Base-by-base conservation (phyloP, 1,140 invertebrate species). In the Pseudomyrmex cubaensis region DNA sequence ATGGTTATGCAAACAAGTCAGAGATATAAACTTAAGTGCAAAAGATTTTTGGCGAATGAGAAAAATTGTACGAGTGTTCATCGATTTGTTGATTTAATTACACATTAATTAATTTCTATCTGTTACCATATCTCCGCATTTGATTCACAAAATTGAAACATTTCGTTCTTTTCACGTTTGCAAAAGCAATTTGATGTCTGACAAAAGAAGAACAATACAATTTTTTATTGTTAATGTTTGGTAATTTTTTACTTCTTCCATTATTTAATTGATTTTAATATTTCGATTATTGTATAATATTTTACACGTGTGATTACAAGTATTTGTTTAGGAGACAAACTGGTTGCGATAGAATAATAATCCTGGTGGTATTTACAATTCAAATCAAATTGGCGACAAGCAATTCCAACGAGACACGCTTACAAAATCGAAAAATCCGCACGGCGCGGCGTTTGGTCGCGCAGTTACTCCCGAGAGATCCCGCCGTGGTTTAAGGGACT, bases 71-170 rank as follows among this genome's bases (percentile, higher is more conserved):
- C n/a, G 54, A 59, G n/a, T 20, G n/a, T 61, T 70, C 20, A 70
- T 59, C 66, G 66, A 80, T 80, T 59, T 9, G 76, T 48, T 80
- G 76, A 80, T 22, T 63, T 59, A 70, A 80, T 80, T 80, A 70
- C 54, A 59, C 61, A 70, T 80, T 80, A 72, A 80, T 80, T 59
- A 61, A 80, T 80, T 59, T 25, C 44, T 50, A 35, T 62, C 50
- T 10, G 0, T 35, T 46, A 22, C 35, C 22, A 44, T 15, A n/a
- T 35, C 5, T 35, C 0, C 35, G 35, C 12, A 54, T 76, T 13
- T 10, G 12, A 2, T 5, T n/a, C 9, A 17, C 0, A 70, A 56
- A 70, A 80, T 70, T 57, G 20, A 15, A 20, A 9, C 20, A 20
- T 15, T 48, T 22, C 35, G 35, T 59, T 70, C 59, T 35, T 35